Percentiles rank a stretch among this genome's conserved stretches.
Evolutionary conservation across 2,797 vertebrate genomes (phyloP).

Genomic region (Pelodytes ibericus): DNA sequence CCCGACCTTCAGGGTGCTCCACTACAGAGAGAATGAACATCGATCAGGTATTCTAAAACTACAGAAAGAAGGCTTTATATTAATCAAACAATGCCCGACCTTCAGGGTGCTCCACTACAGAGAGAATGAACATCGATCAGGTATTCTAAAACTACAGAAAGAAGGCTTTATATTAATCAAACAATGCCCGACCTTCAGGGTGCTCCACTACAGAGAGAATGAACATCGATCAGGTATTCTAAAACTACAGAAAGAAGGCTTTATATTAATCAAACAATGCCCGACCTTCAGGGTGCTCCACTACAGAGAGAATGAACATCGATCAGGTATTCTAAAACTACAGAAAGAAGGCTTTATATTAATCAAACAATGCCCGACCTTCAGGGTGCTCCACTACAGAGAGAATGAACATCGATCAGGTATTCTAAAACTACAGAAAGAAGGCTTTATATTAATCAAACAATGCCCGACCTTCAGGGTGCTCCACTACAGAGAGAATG

Average conservation of each 20-base stretch:
- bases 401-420: constrained; percentile 12
- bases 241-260: constrained; percentile 14
- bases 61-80: constrained; percentile 26
- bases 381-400: neutral
- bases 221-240: constrained; percentile 7
- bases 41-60: constrained; percentile 3
- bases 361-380: constrained; percentile 30
- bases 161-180: constrained; percentile 27
- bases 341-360: constrained; percentile 26
- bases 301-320: constrained; percentile 9
- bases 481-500: neutral
- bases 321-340: constrained; percentile 5
- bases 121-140: constrained; percentile 15
- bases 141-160: constrained; percentile 3
- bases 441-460: constrained; percentile 30
- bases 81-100: constrained; percentile 28
- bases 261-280: constrained; percentile 39
- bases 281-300: constrained; percentile 9
- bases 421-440: constrained; percentile 4
- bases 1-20: constrained; percentile 10
- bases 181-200: constrained; percentile 33
- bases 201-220: neutral
- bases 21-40: constrained; percentile 8
- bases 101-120: constrained; percentile 6
- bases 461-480: constrained; percentile 29